phyloP scores from a whole-genome alignment of 2,888 invertebrate species.

The Zaprionus obscuricornis region DNA sequence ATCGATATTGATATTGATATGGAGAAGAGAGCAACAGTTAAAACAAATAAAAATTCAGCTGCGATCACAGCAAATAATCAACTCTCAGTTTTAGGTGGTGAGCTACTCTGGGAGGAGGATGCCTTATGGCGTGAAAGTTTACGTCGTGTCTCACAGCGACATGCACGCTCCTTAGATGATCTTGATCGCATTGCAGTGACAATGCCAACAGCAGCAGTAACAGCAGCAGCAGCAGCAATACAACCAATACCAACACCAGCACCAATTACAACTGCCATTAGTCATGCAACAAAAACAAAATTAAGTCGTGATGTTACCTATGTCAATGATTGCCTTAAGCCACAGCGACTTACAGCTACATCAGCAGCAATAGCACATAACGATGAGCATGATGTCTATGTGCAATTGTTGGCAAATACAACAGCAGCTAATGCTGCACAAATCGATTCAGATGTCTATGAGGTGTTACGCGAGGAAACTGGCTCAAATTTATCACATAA shows the following conservation, averaged over 20 bases:
- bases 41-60: slow-evolving; percentile 1
- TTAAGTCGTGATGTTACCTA: slow-evolving; percentile 90
- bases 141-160: slow-evolving; percentile 90
- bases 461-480: slow-evolving; percentile 82
- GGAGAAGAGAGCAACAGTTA: slow-evolving; percentile 30
- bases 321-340: slow-evolving; percentile 88
- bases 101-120: slow-evolving; percentile 93
- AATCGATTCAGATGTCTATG: slow-evolving; percentile 80
- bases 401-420: slow-evolving; percentile 67
- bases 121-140: slow-evolving; percentile 91
- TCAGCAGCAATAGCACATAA: slow-evolving; percentile 37
- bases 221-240: neutral
- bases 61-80: slow-evolving; percentile 35
- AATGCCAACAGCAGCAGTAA: slow-evolving; percentile 2
- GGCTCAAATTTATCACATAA: slow-evolving; percentile 82
- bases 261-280: slow-evolving; percentile 32
- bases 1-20: slow-evolving; percentile 15
- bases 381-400: slow-evolving; percentile 81
- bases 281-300: slow-evolving; percentile 81
- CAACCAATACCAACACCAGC: slow-evolving; percentile 38
- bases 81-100: slow-evolving; percentile 84
- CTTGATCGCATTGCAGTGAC: slow-evolving; percentile 85
- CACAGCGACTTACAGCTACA: slow-evolving; percentile 82
- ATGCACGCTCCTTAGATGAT: slow-evolving; percentile 92
- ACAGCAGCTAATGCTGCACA: slow-evolving; percentile 25